Evolutionary conservation across 1,140 invertebrate species (phyloP).

Genomic region (Monochamus saltuarius): DNA sequence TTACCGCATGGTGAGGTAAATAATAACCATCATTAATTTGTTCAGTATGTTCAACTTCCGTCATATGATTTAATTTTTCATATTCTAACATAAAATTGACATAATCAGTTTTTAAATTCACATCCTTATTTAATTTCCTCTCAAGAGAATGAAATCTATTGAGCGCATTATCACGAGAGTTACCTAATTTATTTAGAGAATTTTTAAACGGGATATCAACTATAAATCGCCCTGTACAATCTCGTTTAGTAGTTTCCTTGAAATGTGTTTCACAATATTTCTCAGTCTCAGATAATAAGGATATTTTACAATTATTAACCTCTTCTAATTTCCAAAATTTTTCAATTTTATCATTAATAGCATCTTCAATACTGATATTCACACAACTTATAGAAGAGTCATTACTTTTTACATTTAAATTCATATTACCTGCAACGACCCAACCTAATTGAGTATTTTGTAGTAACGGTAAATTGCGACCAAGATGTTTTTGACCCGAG

Average conservation of each 20-base stretch:
- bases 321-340: too few species aligned
- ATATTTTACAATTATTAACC: too few species aligned
- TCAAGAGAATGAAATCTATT: background rate
- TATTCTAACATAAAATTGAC: background rate
- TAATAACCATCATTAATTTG: conserved; percentile 26
- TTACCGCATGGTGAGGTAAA: conserved; percentile 47
- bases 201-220: background rate
- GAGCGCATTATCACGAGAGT: background rate
- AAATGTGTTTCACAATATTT: conserved; percentile 9
- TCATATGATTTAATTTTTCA: too few species aligned
- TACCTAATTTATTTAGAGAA: background rate
- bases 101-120: background rate
- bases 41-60: background rate
- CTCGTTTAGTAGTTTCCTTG: too few species aligned
- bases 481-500: too few species aligned
- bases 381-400: too few species aligned
- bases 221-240: background rate
- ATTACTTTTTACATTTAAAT: too few species aligned
- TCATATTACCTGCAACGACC: too few species aligned
- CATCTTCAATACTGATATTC: too few species aligned
- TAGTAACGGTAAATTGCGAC: too few species aligned
- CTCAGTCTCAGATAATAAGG: background rate
- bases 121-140: background rate
- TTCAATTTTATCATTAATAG: too few species aligned
- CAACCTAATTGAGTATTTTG: too few species aligned